Percentiles rank a stretch among this genome's conserved stretches.
Evolutionary conservation across 37 sponge, comb jelly and placozoan genomes (phyloP).

Genomic region (Geodia barretti): DNA sequence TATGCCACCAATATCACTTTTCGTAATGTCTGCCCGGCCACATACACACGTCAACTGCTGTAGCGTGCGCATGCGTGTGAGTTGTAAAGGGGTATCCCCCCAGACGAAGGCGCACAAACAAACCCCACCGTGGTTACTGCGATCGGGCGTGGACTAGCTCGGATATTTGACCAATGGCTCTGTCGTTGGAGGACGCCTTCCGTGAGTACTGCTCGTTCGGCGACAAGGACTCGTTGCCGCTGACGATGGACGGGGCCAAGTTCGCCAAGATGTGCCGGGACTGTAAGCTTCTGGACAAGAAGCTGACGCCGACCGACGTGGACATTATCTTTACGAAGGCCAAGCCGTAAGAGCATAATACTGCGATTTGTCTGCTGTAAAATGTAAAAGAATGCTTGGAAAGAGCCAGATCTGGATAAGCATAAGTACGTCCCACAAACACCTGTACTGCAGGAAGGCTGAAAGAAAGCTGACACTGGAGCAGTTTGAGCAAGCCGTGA

Average conservation of each 20-base stretch:
- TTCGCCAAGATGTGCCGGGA: slow-evolving; percentile 87
- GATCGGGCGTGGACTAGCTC: neutral
- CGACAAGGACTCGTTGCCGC: slow-evolving; percentile 19
- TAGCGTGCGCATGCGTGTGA: no score
- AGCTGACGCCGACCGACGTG: slow-evolving; percentile 82
- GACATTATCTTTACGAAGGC: slow-evolving; percentile 83
- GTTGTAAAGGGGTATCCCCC: no score
- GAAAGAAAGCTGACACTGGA: slow-evolving; percentile 83
- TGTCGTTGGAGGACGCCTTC: slow-evolving; percentile 54
- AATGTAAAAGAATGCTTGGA: no score
- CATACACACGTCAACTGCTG: no score
- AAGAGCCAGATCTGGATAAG: no score
- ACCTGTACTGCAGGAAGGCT: slow-evolving; percentile 67
- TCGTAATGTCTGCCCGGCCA: no score
- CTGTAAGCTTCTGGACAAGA: slow-evolving; percentile 77
- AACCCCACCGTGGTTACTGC: neutral
- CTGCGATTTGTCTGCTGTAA: no score
- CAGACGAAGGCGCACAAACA: slow-evolving; percentile 1
- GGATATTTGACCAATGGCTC: neutral
- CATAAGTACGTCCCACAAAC: no score
- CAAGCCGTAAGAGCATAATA: slow-evolving; percentile 78
- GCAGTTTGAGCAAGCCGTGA: slow-evolving; percentile 74
- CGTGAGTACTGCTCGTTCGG: slow-evolving; percentile 70
- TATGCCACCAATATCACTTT: no score
- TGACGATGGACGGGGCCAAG: slow-evolving; percentile 86